Evolutionary conservation across 2,113 vertebrate species (phyloP), one percentile per base, ranked within the genome.

Genomic region (Macquaria australasica): DNA sequence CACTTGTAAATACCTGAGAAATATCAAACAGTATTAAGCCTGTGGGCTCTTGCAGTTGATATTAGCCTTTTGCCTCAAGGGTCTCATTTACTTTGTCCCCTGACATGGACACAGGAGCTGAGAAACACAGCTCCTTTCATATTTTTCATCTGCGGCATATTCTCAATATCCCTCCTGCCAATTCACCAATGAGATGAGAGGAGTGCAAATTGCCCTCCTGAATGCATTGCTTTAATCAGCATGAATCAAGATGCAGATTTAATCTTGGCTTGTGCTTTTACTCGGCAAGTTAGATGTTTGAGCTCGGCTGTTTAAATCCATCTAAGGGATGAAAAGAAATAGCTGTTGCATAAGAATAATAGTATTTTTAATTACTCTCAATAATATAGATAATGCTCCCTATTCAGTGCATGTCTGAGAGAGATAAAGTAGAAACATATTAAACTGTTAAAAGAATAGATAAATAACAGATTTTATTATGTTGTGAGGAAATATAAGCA

Each of bases 241-340:
- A 69, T 76, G 85, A 83, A 92, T 93, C 58, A 58, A 82, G 66
- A 89, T 90, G 88, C 87, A 91, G 73, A 90, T 94, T 86, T 87
- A 60, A 86, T 89, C 31, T 81, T 86, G 81, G 86, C 81, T 91
- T 83, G 12, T 80, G 78, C 37, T 82, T 85, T 88, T 62, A 77
- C 70, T 77, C 4, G 0, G 78, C 63, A 74, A 74, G 85, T 84
- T 79, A 67, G 39, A 89, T 34, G 62, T 84, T 86, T 78, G 16
- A 76, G 70, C 21, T 79, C 6, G 1, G 55, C 73, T 83, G 60
- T 6, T 79, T 23, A 56, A 76, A 89, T 84, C 50, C 14, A 85
- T 41, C 25, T 2, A 1, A n/a, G 25, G 68, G 66, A 82, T 68
- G 9, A 88, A 79, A 85, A 77, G 14, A 79, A 80, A 64, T 50